Conservation (phyloP, 2,888 invertebrate genomes). For the Brachyptera risi region DNA sequence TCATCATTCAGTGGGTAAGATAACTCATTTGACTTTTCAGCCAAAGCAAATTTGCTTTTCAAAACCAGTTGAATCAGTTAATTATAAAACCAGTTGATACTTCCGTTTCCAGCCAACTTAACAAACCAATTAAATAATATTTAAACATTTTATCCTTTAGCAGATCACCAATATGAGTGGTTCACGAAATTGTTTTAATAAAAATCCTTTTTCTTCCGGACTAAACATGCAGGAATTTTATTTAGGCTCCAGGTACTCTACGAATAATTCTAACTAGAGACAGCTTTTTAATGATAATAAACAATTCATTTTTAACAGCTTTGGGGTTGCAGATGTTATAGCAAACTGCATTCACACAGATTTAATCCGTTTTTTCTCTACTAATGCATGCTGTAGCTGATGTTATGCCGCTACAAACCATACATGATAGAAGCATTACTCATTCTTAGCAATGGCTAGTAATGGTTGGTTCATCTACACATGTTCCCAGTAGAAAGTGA, state of each 20-base stretch:
- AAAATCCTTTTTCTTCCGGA: constrained; percentile 21
- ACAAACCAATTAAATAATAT: too few relatives aligned
- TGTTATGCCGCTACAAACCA: not conserved
- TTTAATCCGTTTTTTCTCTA: constrained; percentile 10
- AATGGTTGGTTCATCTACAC: constrained; percentile 5
- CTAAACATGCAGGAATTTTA: constrained; percentile 21
- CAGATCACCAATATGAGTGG: constrained; percentile 21
- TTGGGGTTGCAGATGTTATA: constrained; percentile 17
- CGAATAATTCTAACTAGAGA: not conserved
- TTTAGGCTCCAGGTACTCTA: constrained; percentile 24
- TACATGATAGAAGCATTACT: not conserved
- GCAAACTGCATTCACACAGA: constrained; percentile 18
- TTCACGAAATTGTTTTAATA: constrained; percentile 24
- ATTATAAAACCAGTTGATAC: too few relatives aligned
- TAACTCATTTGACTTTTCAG: too few relatives aligned
- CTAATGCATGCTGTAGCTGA: constrained; percentile 18
- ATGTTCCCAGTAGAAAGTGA: constrained; percentile 5
- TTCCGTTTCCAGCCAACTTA: too few relatives aligned
- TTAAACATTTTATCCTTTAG: constrained; percentile 27
- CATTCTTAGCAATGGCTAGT: constrained; percentile 12
- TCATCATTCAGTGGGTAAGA: too few relatives aligned
- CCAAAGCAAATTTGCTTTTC: too few relatives aligned
- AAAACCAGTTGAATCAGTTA: too few relatives aligned
- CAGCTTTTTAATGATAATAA: not conserved
- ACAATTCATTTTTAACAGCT: constrained; percentile 25